phyloP scores from a whole-genome alignment of 2,888 invertebrate genomes.

The Aphidoletes aphidimyza region DNA sequence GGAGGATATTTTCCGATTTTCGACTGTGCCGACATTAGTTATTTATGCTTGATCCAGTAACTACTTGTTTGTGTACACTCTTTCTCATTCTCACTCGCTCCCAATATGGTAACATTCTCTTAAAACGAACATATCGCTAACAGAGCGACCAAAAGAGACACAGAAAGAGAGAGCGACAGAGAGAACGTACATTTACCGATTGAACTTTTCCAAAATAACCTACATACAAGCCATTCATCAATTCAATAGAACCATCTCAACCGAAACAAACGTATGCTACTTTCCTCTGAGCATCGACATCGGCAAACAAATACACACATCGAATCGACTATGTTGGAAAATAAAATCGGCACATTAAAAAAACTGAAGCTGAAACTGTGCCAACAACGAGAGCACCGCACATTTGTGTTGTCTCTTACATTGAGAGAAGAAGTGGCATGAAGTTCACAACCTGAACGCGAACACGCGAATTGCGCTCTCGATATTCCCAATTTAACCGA shows the following conservation, averaged over 20 bases:
- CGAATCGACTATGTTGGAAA: too few relatives aligned
- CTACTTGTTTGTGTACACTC: background rate
- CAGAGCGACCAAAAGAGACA: too few relatives aligned
- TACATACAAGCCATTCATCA: constrained; percentile 23
- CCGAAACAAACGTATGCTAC: constrained; percentile 26
- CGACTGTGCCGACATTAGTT: constrained; percentile 10
- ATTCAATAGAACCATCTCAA: constrained; percentile 19
- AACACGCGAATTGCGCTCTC: too few relatives aligned
- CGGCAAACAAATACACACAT: too few relatives aligned
- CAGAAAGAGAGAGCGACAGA: too few relatives aligned
- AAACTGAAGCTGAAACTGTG: background rate
- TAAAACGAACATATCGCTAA: background rate
- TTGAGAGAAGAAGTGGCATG: background rate
- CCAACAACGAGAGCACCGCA: background rate
- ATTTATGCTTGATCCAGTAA: constrained; percentile 6
- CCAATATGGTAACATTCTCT: background rate
- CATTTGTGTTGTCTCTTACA: background rate
- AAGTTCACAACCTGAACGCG: constrained; percentile 24
- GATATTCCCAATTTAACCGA: background rate
- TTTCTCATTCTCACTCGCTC: background rate
- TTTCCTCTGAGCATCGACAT: background rate
- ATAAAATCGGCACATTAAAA: too few relatives aligned
- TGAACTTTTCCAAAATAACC: background rate
- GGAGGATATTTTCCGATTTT: constrained; percentile 39
- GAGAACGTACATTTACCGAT: background rate